Percentiles rank a stretch among this genome's conserved stretches.
phyloP scores from a whole-genome alignment of 30 jellyfish, hydroid and myxozoan genomes.

The Cassiopea xamachana region DNA sequence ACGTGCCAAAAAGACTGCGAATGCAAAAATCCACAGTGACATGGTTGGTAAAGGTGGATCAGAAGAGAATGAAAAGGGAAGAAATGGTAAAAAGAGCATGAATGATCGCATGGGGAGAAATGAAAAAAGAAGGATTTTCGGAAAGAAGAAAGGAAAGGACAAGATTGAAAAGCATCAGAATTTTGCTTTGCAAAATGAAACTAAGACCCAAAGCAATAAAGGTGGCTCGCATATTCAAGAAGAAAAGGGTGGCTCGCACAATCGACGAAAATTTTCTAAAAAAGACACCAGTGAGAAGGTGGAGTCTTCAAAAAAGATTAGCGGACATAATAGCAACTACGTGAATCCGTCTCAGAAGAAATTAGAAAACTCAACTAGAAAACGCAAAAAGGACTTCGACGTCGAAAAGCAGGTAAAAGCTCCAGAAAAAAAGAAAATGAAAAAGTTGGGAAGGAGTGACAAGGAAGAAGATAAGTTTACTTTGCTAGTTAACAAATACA shows the following conservation, averaged over 20 bases:
- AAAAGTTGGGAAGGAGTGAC: conserved; percentile 28
- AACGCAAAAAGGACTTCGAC: background rate
- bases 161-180: background rate
- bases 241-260: too few species aligned
- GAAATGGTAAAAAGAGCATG: too few species aligned
- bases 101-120: conserved; percentile 8
- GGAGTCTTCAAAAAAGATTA: background rate
- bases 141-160: background rate
- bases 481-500: conserved; percentile 59
- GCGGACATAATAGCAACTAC: background rate
- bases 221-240: too few species aligned
- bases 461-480: conserved; percentile 63
- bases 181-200: background rate
- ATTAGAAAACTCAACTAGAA: background rate
- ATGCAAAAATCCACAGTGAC: background rate
- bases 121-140: background rate
- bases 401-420: background rate
- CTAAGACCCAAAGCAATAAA: background rate
- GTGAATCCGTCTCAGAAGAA: background rate
- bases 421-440: conserved; percentile 9
- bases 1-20: conserved; percentile 50
- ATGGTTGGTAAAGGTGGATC: background rate
- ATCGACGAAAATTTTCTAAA: background rate
- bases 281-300: background rate
- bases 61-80: conserved; percentile 3